Conservation (phyloP, 2,113 vertebrate genomes). For the Chionis minor region DNA sequence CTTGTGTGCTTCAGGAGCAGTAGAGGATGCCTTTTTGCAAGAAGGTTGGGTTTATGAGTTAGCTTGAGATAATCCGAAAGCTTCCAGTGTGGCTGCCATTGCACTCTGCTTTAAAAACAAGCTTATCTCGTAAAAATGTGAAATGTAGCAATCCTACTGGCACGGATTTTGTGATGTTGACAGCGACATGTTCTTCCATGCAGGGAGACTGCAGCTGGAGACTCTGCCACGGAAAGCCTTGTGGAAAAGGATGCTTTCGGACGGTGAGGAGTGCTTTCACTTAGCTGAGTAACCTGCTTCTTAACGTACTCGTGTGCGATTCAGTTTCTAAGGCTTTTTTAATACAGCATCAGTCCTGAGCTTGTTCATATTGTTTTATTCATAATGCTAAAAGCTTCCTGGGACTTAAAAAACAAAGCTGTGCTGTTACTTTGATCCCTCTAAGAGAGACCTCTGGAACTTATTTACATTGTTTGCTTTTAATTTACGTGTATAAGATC, state of each 20-base stretch:
- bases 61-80: neutral
- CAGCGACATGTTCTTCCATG: neutral
- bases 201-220: slow-evolving; percentile 37
- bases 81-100: neutral
- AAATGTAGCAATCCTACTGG: neutral
- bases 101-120: neutral
- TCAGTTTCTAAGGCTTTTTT: neutral
- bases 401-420: neutral
- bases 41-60: neutral
- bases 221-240: neutral
- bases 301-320: neutral
- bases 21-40: neutral
- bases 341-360: neutral
- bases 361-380: neutral
- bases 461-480: neutral
- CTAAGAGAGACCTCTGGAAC: neutral
- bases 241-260: neutral
- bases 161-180: neutral
- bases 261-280: neutral
- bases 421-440: neutral
- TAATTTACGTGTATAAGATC: neutral
- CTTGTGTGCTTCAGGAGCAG: neutral
- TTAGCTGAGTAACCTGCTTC: neutral
- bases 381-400: neutral
- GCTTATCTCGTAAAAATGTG: neutral